Evolutionary conservation across 2,797 vertebrate species (phyloP), one percentile per base, ranked within the genome.

Genomic region (Menidia menidia): DNA sequence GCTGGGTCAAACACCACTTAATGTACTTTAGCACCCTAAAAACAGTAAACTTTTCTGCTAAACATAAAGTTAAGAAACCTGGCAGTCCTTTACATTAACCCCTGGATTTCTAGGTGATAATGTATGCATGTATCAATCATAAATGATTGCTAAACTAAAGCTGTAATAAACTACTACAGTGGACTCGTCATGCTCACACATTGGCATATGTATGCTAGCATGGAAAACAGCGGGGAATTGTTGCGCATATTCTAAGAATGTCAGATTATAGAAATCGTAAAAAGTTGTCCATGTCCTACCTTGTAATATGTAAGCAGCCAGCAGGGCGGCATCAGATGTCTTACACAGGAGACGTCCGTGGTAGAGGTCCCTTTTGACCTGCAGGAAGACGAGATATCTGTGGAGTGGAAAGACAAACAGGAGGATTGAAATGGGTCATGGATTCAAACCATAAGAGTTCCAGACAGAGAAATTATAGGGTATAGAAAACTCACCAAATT

Each of bases 341-440:
- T 97, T 98, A 92, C 97, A 99, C 82, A 99, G 95, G 42, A 99
- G 96, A 4, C 97, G 96, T 3, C 98, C 97, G 0, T 99, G 98
- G 91, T 99, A 99, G 71, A 99, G 95, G 91, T 99, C 98, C 87
- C 98, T 94, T 88, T 99, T 99, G 87, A 99, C 98, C 95, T 99
- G 98, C 75, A 99, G 95, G 95, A 99, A 99, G 83, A 99, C 97
- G 60, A 99, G 87, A 91, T 99, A 99, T 94, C 97, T 99, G 94
- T 71, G 76, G 84, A 80, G 71, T 10, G 64, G 89, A 50, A n/a
- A 9, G 53, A 41, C 14, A 55, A 69, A 87, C 63, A 82, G 39
- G 80, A 30, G 67, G 60, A 75, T 71, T 50, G 47, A 71, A 77
- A 64, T 9, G 52, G 60, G 45, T 85, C 60, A 78, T 74, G 19